Percentiles rank a stretch among this genome's conserved stretches.
Conservation (phyloP, 2,888 invertebrate genomes). For the Coelopa pilipes region DNA sequence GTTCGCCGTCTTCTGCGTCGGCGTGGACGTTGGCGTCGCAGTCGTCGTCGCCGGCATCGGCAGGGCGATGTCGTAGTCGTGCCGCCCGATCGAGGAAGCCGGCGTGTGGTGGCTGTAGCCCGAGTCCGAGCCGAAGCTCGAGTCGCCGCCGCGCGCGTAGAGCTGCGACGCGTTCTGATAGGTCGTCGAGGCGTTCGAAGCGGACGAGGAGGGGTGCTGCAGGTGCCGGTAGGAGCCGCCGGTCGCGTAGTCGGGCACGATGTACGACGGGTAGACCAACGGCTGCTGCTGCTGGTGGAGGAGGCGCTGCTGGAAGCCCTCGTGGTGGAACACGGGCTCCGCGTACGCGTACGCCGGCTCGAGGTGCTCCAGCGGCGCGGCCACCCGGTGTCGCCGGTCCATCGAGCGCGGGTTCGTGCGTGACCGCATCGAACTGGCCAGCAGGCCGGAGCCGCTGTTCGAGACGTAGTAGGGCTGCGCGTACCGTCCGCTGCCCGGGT, state of each 20-base stretch:
- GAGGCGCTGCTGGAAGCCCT: slow-evolving; percentile 66
- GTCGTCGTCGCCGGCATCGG: slow-evolving; percentile 46
- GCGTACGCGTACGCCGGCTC: slow-evolving; percentile 68
- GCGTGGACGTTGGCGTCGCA: slow-evolving; percentile 40
- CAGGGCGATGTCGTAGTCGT: slow-evolving; percentile 56
- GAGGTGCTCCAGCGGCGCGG: slow-evolving; percentile 53
- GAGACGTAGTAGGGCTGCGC: slow-evolving; percentile 54
- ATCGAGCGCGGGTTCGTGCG: slow-evolving; percentile 63
- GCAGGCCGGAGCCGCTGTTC: slow-evolving; percentile 52
- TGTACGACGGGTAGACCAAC: slow-evolving; percentile 49
- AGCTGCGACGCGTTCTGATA: slow-evolving; percentile 63
- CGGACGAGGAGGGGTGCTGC: slow-evolving; percentile 29
- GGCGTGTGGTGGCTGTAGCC: slow-evolving; percentile 79
- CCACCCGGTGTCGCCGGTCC: slow-evolving; percentile 61
- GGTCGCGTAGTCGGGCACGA: slow-evolving; percentile 54
- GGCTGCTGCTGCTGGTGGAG: slow-evolving; percentile 43
- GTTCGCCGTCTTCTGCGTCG: slow-evolving; percentile 49
- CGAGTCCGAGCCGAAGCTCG: slow-evolving; percentile 85
- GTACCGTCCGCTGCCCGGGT: slow-evolving; percentile 55
- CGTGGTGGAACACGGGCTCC: slow-evolving; percentile 78
- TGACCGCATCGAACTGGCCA: slow-evolving; percentile 57
- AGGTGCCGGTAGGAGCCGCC: slow-evolving; percentile 42
- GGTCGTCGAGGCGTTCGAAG: slow-evolving; percentile 42
- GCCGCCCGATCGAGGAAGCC: slow-evolving; percentile 61
- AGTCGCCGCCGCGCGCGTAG: slow-evolving; percentile 74